A percentile compares a stretch with the other conserved stretches of the same genome.
These are phyloP conservation scores for Tupiocoris notatus DNA, from an alignment of 2,888 invertebrate genomes.

Conservation along the genomic window DNA sequence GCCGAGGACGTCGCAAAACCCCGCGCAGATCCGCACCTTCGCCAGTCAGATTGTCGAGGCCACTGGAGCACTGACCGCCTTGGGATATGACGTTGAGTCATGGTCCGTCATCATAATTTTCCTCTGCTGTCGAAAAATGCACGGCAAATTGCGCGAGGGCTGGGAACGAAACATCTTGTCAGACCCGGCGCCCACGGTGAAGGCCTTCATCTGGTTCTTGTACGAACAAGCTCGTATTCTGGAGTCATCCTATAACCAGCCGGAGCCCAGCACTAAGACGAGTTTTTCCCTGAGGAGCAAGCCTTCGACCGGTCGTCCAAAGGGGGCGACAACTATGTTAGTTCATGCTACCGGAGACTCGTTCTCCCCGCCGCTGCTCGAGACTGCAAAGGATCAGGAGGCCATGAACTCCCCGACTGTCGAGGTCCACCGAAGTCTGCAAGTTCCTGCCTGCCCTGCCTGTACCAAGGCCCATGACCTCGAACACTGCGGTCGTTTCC, in stretches of 20 bases:
- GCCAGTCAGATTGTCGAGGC: not conserved
- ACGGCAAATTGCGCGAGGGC: not conserved
- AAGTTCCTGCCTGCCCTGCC: not conserved
- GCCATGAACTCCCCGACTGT: too few relatives aligned
- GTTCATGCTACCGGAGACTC: too few relatives aligned
- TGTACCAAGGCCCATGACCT: not conserved
- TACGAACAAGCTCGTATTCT: constrained; percentile 2
- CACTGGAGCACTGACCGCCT: not conserved
- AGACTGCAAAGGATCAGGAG: too few relatives aligned
- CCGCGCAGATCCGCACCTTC: not conserved
- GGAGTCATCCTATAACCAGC: not conserved
- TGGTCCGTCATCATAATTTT: constrained; percentile 11
- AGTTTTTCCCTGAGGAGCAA: too few relatives aligned
- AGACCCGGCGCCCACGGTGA: not conserved
- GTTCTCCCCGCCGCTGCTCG: not conserved
- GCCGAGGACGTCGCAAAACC: not conserved
- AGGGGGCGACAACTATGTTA: too few relatives aligned
- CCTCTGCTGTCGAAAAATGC: not conserved
- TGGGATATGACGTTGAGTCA: constrained; percentile 14
- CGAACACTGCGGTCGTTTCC: not conserved
- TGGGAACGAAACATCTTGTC: not conserved
- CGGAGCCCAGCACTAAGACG: too few relatives aligned
- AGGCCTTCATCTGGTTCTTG: not conserved
- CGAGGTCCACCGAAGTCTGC: too few relatives aligned
- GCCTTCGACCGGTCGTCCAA: too few relatives aligned